Evolutionary conservation across 35 echinoderm and acorn worm genomes (phyloP).

Genomic region (Lytechinus variegatus): DNA sequence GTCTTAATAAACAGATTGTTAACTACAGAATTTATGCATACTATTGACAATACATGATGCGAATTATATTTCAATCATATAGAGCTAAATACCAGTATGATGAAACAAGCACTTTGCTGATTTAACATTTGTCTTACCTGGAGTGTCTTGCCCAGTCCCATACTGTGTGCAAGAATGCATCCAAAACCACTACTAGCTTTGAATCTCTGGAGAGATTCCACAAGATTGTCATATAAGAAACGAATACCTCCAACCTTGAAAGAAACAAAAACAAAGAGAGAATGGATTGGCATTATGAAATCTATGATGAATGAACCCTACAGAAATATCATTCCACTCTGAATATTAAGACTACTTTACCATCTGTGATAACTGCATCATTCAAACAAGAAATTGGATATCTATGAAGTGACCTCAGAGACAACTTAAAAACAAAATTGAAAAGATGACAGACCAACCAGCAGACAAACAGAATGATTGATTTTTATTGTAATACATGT

Average conservation of each 20-base stretch:
- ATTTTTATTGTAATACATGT: no score
- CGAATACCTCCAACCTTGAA: constrained; percentile 91
- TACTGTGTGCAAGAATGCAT: constrained; percentile 95
- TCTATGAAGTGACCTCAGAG: no score
- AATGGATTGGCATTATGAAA: background rate
- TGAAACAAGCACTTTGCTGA: background rate
- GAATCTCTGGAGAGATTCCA: constrained; percentile 72
- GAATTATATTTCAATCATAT: no score
- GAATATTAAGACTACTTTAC: background rate
- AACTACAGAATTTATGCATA: no score
- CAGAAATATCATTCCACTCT: background rate
- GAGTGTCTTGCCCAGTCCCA: constrained; percentile 95
- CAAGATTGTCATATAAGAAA: constrained; percentile 96
- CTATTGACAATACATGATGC: no score
- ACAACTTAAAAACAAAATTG: no score
- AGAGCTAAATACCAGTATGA: no score
- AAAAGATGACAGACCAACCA: no score
- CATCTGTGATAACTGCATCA: background rate
- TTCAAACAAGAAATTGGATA: no score
- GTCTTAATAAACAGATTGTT: no score
- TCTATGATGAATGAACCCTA: background rate
- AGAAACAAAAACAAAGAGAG: constrained; percentile 22
- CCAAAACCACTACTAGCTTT: constrained; percentile 79
- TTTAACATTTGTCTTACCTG: constrained; percentile 56
- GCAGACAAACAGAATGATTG: no score